A percentile compares a stretch with the other conserved stretches of the same genome.
Conservation (phyloP, 2,113 vertebrate species). For the Hemiscyllium ocellatum region DNA sequence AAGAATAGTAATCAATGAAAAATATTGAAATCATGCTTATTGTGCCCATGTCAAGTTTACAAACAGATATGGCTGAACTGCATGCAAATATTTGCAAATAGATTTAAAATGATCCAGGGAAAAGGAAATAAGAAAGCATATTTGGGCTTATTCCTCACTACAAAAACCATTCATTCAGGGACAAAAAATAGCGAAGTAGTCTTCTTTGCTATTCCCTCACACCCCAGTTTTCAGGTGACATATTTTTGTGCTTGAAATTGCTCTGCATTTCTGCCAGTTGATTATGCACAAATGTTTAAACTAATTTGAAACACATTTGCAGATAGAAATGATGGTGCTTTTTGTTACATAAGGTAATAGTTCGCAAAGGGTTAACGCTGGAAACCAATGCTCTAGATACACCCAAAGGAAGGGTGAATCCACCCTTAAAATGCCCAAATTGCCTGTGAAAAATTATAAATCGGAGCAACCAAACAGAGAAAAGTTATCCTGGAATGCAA, state of each 20-base stretch:
- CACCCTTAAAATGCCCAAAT: too few relatives aligned
- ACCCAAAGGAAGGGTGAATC: too few relatives aligned
- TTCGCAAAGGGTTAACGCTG: too few relatives aligned
- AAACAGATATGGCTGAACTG: not conserved
- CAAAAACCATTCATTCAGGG: not conserved
- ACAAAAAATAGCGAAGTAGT: not conserved
- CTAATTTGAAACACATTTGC: too few relatives aligned
- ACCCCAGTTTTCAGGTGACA: not conserved
- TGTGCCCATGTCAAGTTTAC: not conserved
- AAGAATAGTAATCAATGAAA: constrained; percentile 11
- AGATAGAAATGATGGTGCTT: too few relatives aligned
- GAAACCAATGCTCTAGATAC: too few relatives aligned
- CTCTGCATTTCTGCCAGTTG: not conserved
- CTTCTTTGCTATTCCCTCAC: not conserved
- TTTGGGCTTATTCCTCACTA: not conserved
- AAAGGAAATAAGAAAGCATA: constrained; percentile 9
- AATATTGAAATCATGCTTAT: constrained; percentile 13
- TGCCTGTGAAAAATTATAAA: too few relatives aligned
- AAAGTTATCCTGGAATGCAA: too few relatives aligned
- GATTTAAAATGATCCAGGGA: not conserved
- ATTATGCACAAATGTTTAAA: not conserved
- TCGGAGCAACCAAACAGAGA: too few relatives aligned
- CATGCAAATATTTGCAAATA: constrained; percentile 17
- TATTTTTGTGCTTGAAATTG: not conserved
- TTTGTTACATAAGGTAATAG: too few relatives aligned